Evolutionary conservation across 2,888 invertebrate species (phyloP).

Genomic region (Brachypalpus laphriformis): DNA sequence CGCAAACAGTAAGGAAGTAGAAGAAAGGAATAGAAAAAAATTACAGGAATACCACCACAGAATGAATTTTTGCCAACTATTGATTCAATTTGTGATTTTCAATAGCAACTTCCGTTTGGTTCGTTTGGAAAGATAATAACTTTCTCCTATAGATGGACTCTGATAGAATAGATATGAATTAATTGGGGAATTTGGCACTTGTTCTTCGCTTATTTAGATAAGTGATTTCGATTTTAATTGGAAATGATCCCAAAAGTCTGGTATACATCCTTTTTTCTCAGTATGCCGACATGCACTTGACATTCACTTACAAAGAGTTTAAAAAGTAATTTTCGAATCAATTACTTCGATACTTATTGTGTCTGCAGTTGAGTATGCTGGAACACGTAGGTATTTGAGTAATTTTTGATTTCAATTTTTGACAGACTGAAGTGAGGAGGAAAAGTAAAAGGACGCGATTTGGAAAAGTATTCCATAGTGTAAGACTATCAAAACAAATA

Average conservation of each 20-base stretch:
- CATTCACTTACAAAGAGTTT: constrained; percentile 25
- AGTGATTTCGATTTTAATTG: not conserved
- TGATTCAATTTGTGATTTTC: not conserved
- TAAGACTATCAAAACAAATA: no score
- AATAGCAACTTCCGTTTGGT: not conserved
- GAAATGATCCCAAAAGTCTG: not conserved
- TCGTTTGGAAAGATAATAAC: not conserved
- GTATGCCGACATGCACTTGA: constrained; percentile 19
- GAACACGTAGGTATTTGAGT: not conserved
- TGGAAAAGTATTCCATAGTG: not conserved
- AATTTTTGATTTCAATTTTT: not conserved
- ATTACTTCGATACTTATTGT: not conserved
- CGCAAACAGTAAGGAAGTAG: not conserved
- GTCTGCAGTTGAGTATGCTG: not conserved
- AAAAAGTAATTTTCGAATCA: constrained; percentile 20
- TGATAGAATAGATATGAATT: not conserved
- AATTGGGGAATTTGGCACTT: not conserved
- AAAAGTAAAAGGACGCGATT: not conserved
- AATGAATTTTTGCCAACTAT: not conserved
- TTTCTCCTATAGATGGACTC: not conserved
- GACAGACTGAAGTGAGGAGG: not conserved
- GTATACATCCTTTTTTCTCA: not conserved
- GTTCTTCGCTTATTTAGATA: not conserved
- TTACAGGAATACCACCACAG: not conserved
- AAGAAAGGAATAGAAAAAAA: not conserved